Evolutionary conservation across 2,888 invertebrate species (phyloP).

Genomic region (Barypeithes pellucidus): DNA sequence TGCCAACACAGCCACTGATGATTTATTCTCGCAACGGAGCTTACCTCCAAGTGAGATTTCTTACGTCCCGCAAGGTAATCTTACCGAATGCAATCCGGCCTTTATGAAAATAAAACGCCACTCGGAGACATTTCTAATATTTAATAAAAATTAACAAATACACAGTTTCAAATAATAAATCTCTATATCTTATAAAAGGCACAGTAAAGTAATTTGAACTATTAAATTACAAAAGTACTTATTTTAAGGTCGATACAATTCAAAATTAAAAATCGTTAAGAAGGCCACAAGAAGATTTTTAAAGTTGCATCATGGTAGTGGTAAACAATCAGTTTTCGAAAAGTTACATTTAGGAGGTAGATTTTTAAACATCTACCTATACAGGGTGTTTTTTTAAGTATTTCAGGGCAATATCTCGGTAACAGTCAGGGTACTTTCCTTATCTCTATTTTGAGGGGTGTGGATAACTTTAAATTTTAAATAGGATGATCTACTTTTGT

Average conservation of each 20-base stretch:
- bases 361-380: background rate
- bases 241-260: background rate
- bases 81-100: too few species aligned
- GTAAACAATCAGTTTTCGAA: background rate
- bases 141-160: constrained; percentile 41
- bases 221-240: constrained; percentile 39
- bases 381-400: background rate
- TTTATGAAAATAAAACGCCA: background rate
- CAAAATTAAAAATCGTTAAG: constrained; percentile 3
- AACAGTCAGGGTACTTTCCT: too few species aligned
- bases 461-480: too few species aligned
- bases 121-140: background rate
- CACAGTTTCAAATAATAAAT: constrained; percentile 34
- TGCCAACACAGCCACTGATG: too few species aligned
- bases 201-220: constrained; percentile 45
- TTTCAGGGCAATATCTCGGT: too few species aligned
- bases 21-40: too few species aligned
- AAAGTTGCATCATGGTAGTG: background rate
- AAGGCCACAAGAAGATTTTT: background rate
- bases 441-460: too few species aligned
- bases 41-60: too few species aligned
- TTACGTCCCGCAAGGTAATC: too few species aligned
- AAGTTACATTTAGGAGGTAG: too few species aligned
- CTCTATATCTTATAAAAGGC: constrained; percentile 36
- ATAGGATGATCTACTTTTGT: too few species aligned